Evolutionary conservation across 2,797 vertebrate genomes (phyloP).

Genomic region (Pseudotriccus pelzelni): DNA sequence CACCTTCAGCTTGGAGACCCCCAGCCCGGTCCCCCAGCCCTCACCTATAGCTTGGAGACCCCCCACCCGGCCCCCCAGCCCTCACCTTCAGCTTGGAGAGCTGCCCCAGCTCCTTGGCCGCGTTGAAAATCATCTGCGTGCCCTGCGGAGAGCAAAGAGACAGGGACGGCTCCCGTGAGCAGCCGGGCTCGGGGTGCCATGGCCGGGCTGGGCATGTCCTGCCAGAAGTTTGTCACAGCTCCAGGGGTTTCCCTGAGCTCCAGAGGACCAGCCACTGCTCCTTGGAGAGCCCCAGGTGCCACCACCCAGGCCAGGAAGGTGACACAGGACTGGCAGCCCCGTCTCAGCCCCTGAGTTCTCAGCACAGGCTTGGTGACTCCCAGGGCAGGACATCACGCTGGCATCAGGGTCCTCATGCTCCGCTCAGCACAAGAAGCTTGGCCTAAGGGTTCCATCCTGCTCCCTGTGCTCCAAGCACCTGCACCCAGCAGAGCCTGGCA

Average conservation of each 20-base stretch:
- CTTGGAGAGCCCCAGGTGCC: neutral
- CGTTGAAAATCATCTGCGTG: constrained; percentile 98
- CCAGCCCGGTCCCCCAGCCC: constrained; percentile 82
- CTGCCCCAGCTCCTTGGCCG: constrained; percentile 97
- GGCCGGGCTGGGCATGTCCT: neutral
- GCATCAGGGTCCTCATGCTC: neutral
- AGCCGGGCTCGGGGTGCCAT: fast-evolving
- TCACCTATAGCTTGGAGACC: constrained; percentile 93
- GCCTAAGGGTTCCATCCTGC: neutral
- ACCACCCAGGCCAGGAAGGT: neutral
- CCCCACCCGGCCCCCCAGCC: neutral
- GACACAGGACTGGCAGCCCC: neutral
- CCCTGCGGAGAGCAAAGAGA: constrained; percentile 79
- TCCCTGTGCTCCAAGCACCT: neutral
- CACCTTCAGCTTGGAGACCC: constrained; percentile 83
- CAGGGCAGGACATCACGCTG: neutral
- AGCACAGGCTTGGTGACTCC: neutral
- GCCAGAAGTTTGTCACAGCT: neutral
- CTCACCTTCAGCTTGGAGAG: constrained; percentile 96
- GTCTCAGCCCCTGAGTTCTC: neutral
- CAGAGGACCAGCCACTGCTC: neutral
- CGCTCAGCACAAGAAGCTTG: neutral
- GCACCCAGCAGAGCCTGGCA: neutral
- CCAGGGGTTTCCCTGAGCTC: neutral
- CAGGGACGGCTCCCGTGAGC: neutral